Base-by-base conservation (phyloP, 1,140 invertebrate genomes). In the Drosophila kohkoa region DNA sequence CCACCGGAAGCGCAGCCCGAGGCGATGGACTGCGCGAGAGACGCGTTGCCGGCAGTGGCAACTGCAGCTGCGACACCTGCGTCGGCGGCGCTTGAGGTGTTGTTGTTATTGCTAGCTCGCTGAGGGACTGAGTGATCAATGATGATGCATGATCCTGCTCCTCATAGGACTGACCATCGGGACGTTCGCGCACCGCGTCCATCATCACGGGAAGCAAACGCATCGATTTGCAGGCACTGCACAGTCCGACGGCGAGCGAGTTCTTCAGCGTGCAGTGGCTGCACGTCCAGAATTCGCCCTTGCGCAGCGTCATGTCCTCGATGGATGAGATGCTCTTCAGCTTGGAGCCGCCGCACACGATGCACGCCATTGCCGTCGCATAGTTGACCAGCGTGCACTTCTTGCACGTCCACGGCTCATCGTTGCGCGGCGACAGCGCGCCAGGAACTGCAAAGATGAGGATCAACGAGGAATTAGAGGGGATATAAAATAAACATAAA, bases 361-460 rank as follows among this genome's bases (percentile, higher is more conserved):
- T 95, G 87, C 97, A 98, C 0, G 95, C 95, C 58, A 95, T 93
- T 5, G 95, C 94, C 16, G 93, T 93, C 1, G 94, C 94, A 16
- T 95, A 94, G 93, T 98, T 98, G 2, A 97, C 94, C 49, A 98
- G 93, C 1, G 97, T 98, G 91, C 97, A 98, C 83, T 97, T 97
- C 75, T 95, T 95, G 91, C 97, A 98, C 4, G 96, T 96, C 97
- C 97, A 98, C 13, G 95, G 94, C 45, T 94, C 87, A 63, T 78
- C 87, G 69, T 62, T 76, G 28, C 81, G 77, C 0, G 70, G 54
- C 59, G 77, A 63, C 41, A 59, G 13, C n/a, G 30, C 54, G 13
- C 7, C 54, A 16, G 32, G 35, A 38, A 38, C 32, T 30, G 54
- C 11, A n/a, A 2, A 38, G 10, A 38, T 0, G 35, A 10, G 2